phyloP scores from a whole-genome alignment of 2,113 vertebrate species.

The Paedocypris sp. region DNA sequence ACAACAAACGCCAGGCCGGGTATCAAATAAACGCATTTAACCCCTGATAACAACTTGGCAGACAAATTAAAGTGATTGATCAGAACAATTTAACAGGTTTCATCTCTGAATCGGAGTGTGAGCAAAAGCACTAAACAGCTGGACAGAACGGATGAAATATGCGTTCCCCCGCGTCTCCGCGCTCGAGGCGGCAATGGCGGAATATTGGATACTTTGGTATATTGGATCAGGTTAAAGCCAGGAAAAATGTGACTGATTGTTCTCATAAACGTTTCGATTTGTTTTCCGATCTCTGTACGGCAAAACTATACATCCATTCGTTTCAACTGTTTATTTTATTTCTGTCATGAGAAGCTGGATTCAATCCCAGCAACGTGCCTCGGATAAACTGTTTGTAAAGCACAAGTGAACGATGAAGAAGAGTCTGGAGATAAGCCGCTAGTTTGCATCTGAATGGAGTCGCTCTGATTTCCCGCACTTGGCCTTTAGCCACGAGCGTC shows the following conservation, averaged over 20 bases:
- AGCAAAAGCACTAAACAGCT: not conserved
- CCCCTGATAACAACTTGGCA: not conserved
- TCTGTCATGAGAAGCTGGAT: too few species aligned
- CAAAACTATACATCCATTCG: too few species aligned
- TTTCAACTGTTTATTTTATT: too few species aligned
- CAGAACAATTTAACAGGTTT: constrained; percentile 14
- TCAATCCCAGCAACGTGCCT: too few species aligned
- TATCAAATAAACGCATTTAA: constrained; percentile 13
- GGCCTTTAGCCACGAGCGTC: constrained; percentile 55
- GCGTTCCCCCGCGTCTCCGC: not conserved
- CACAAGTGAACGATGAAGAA: constrained; percentile 45
- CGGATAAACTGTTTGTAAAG: too few species aligned
- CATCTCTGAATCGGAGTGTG: not conserved
- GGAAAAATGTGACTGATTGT: constrained; percentile 17
- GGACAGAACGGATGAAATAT: constrained; percentile 13
- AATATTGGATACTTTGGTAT: constrained; percentile 4
- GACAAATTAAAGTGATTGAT: constrained; percentile 29
- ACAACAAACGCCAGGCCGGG: not conserved
- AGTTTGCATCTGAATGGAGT: constrained; percentile 61
- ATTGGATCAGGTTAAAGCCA: constrained; percentile 8
- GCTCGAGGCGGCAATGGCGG: not conserved
- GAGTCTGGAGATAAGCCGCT: constrained; percentile 57
- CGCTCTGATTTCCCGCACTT: constrained; percentile 50
- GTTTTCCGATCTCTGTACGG: not conserved
- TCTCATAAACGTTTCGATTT: constrained; percentile 1